phyloP scores from a whole-genome alignment of 2,797 vertebrate species.

The Psittacula derbiana region DNA sequence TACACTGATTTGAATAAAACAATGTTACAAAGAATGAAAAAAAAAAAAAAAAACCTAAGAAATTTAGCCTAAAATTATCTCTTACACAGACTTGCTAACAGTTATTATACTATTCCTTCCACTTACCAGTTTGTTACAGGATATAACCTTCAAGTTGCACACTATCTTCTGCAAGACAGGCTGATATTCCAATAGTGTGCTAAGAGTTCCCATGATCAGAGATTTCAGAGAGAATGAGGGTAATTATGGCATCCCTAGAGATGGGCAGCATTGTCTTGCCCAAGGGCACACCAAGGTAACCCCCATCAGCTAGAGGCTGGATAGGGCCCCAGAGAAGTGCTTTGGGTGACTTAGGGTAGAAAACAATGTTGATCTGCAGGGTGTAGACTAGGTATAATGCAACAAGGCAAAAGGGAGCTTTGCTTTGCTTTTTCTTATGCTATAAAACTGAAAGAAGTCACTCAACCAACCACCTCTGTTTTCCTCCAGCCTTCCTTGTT shows the following conservation, averaged over 20 bases:
- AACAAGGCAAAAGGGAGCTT: background rate
- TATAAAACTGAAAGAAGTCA: background rate
- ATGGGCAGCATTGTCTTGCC: background rate
- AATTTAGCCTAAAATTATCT: background rate
- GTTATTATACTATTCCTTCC: background rate
- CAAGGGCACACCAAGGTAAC: background rate
- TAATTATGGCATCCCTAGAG: background rate
- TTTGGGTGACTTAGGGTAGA: background rate
- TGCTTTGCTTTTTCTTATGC: background rate
- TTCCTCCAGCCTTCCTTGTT: background rate
- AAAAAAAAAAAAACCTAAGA: background rate
- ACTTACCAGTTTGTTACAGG: background rate
- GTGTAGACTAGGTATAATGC: background rate
- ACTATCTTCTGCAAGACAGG: background rate
- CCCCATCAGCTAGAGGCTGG: background rate
- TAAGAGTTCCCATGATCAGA: background rate
- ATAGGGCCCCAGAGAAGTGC: background rate
- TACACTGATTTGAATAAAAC: background rate
- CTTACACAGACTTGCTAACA: background rate
- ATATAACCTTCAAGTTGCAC: background rate
- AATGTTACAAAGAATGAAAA: background rate
- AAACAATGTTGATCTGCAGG: background rate
- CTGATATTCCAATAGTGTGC: background rate
- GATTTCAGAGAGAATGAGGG: background rate
- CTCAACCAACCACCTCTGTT: background rate